Conservation (phyloP, 2,113 vertebrate genomes). For the Sander vitreus region DNA sequence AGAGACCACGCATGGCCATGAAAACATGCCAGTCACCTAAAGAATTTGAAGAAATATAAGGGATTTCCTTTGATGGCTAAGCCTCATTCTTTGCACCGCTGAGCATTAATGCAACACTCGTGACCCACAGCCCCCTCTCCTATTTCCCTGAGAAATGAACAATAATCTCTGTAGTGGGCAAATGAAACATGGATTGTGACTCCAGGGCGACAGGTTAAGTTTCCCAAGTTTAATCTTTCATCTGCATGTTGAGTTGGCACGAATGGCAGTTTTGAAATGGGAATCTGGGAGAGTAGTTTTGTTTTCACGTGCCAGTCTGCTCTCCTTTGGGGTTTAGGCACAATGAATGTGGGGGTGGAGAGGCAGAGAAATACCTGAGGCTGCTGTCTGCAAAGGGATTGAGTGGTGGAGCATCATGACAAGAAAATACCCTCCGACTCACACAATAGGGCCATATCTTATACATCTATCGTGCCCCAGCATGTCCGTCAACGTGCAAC, state of each 20-base stretch:
- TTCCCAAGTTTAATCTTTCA: slow-evolving; percentile 73
- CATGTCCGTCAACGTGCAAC: slow-evolving; percentile 44
- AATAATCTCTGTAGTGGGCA: slow-evolving; percentile 54
- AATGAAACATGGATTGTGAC: slow-evolving; percentile 67
- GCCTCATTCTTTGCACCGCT: slow-evolving; percentile 58
- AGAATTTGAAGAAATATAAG: slow-evolving; percentile 62
- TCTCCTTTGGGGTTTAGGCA: slow-evolving; percentile 58
- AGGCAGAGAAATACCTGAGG: slow-evolving; percentile 71
- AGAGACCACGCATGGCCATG: slow-evolving; percentile 23
- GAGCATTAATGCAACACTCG: slow-evolving; percentile 55
- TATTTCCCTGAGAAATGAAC: slow-evolving; percentile 58
- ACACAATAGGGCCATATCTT: slow-evolving; percentile 57
- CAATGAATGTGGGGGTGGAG: slow-evolving; percentile 56
- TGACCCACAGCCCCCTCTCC: slow-evolving; percentile 53
- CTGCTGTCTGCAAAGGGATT: slow-evolving; percentile 57
- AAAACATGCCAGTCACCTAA: slow-evolving; percentile 53
- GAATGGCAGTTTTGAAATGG: slow-evolving; percentile 70
- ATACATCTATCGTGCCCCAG: slow-evolving; percentile 64
- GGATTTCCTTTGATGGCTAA: slow-evolving; percentile 70
- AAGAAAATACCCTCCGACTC: slow-evolving; percentile 68
- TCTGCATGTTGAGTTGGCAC: slow-evolving; percentile 56
- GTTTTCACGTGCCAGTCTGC: slow-evolving; percentile 57
- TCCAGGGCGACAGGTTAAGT: slow-evolving; percentile 68
- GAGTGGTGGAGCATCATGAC: slow-evolving; percentile 61
- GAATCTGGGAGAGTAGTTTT: slow-evolving; percentile 71